A percentile compares a stretch with the other conserved stretches of the same genome.
Evolutionary conservation across 2,888 invertebrate genomes (phyloP).

Genomic region (Pristionchus fissidentatus): DNA sequence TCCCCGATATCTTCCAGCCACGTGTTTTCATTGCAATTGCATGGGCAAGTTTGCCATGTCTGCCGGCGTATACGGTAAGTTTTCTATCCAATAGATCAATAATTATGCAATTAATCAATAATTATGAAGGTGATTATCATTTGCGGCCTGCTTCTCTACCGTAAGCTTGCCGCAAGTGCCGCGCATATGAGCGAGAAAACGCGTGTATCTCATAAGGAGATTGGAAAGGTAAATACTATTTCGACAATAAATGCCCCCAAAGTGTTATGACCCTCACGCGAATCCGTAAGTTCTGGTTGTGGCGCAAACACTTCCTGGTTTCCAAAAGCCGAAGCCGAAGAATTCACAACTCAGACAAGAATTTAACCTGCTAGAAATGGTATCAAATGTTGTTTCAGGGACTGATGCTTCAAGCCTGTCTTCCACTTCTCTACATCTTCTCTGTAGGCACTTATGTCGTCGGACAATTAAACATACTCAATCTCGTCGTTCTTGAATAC

Average conservation of each 20-base stretch:
- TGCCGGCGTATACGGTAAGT: too few species aligned
- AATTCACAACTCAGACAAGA: too few species aligned
- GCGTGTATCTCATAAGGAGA: neutral
- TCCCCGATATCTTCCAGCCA: too few species aligned
- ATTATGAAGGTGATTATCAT: too few species aligned
- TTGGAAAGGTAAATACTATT: neutral
- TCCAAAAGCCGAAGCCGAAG: too few species aligned
- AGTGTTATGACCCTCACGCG: neutral
- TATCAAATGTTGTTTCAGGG: neutral
- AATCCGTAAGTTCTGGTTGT: too few species aligned
- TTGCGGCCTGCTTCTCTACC: too few species aligned
- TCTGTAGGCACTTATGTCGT: constrained; percentile 13
- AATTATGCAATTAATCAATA: too few species aligned
- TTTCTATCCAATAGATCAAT: too few species aligned
- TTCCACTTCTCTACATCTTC: constrained; percentile 17
- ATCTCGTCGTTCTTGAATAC: neutral
- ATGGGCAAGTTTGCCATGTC: too few species aligned
- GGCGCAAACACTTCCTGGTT: too few species aligned
- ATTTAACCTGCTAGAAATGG: neutral
- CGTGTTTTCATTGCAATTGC: too few species aligned
- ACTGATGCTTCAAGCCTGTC: neutral
- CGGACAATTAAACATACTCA: neutral
- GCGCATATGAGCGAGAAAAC: constrained; percentile 22
- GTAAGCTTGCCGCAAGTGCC: neutral
- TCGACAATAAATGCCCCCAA: neutral